Evolutionary conservation across 2,113 vertebrate species (phyloP).

Genomic region (Alces alces): DNA sequence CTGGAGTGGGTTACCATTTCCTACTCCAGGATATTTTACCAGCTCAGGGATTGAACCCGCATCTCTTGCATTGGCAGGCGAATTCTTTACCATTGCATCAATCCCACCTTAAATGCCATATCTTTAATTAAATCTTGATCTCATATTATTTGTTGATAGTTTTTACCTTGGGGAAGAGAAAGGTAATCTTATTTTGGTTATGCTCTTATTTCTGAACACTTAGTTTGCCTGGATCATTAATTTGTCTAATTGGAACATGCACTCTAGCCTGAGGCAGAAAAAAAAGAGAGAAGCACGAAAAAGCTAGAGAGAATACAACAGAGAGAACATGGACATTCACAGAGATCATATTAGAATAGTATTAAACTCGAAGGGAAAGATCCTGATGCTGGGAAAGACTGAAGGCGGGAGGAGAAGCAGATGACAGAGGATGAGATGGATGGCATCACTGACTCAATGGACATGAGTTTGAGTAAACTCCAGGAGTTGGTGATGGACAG

Average conservation of each 20-base stretch:
- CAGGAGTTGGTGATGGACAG: not conserved
- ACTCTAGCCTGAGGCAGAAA: not conserved
- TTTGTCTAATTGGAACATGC: not conserved
- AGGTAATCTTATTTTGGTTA: not conserved
- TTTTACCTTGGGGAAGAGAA: not conserved
- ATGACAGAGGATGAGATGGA: not conserved
- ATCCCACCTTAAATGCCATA: not conserved
- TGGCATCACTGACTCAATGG: not conserved
- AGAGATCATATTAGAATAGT: not conserved
- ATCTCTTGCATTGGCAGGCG: not conserved
- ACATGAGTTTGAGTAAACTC: not conserved
- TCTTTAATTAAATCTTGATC: not conserved
- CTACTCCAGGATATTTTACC: not conserved
- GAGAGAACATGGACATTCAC: not conserved
- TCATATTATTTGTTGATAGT: not conserved
- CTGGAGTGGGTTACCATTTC: not conserved
- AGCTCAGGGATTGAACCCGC: accelerated
- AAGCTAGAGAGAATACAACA: not conserved
- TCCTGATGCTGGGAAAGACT: not conserved
- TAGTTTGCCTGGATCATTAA: not conserved
- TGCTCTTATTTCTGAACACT: not conserved
- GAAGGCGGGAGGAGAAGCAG: not conserved
- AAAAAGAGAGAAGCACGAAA: not conserved
- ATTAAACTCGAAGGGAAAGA: not conserved
- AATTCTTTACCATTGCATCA: not conserved